These are phyloP conservation scores for Epinephelus moara DNA, from an alignment of 2,113 vertebrate genomes.

Conservation along the genomic window DNA sequence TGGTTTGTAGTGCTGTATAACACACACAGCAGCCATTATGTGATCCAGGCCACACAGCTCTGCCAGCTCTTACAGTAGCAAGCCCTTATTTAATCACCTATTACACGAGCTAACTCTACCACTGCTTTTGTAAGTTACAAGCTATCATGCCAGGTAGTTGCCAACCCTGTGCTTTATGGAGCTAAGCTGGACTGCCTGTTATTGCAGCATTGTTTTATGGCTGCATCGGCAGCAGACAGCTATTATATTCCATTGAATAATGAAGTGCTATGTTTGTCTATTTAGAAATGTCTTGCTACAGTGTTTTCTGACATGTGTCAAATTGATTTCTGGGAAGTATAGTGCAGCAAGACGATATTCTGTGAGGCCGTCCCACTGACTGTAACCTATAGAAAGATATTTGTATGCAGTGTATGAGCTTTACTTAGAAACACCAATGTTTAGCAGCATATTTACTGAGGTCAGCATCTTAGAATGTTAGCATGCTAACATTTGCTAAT, in stretches of 20 bases:
- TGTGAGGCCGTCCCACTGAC: neutral
- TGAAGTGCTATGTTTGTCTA: conserved; percentile 1
- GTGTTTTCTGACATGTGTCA: conserved; percentile 6
- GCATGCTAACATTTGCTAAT: neutral
- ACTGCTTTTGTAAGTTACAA: conserved; percentile 35
- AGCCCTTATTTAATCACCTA: conserved; percentile 45
- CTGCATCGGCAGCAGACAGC: conserved; percentile 25
- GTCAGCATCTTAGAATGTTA: neutral
- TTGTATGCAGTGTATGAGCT: neutral
- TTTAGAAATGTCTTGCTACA: neutral
- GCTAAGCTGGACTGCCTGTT: conserved; percentile 29
- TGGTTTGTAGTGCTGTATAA: conserved; percentile 36
- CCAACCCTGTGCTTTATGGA: conserved; percentile 46
- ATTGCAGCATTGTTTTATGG: conserved; percentile 35
- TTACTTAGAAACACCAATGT: neutral
- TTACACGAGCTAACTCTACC: conserved; percentile 35
- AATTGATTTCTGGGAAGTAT: neutral
- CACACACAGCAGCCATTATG: conserved; percentile 34
- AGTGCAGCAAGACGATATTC: neutral
- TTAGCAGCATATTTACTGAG: no score
- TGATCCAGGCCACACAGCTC: conserved; percentile 44
- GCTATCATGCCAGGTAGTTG: conserved; percentile 34
- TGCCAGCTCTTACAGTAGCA: conserved; percentile 49
- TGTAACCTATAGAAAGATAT: neutral
- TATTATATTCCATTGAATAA: conserved; percentile 8